phyloP scores from a whole-genome alignment of 1,140 invertebrate species.

The Penaeus indicus region DNA sequence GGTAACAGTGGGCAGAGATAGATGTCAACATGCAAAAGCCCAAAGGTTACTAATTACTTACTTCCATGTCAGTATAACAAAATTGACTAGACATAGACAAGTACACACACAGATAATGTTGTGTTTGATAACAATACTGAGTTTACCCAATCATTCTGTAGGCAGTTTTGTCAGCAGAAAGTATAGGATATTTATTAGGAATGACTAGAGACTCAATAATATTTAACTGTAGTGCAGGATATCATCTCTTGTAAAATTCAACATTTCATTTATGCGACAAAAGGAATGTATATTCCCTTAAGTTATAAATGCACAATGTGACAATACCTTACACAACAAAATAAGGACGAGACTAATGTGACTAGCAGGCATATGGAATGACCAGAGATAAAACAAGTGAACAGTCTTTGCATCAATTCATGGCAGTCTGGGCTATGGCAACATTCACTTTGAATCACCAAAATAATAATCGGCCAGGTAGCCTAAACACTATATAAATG shows the following conservation, averaged over 20 bases:
- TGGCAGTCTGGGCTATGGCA: slow-evolving; percentile 60
- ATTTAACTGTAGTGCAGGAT: slow-evolving; percentile 58
- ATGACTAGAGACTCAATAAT: slow-evolving; percentile 63
- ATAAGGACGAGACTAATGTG: slow-evolving; percentile 62
- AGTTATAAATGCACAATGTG: slow-evolving; percentile 60
- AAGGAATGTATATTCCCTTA: slow-evolving; percentile 61
- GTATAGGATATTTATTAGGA: slow-evolving; percentile 62
- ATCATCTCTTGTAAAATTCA: slow-evolving; percentile 59
- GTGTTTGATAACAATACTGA: slow-evolving; percentile 59
- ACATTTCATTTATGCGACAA: slow-evolving; percentile 64
- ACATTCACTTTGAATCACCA: slow-evolving; percentile 60
- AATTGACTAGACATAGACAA: slow-evolving; percentile 38
- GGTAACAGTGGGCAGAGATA: slow-evolving; percentile 24
- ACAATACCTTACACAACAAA: slow-evolving; percentile 61
- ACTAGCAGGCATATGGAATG: slow-evolving; percentile 64
- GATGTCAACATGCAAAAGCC: slow-evolving; percentile 40
- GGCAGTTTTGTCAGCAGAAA: slow-evolving; percentile 60
- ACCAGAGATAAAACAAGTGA: slow-evolving; percentile 61
- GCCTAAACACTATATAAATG: slow-evolving; percentile 61
- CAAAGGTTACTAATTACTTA: slow-evolving; percentile 39
- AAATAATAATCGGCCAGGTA: slow-evolving; percentile 60
- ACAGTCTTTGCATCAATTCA: slow-evolving; percentile 58
- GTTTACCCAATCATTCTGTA: slow-evolving; percentile 48
- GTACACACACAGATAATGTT: slow-evolving; percentile 49
- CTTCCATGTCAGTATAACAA: slow-evolving; percentile 39